These are phyloP conservation scores for Artibeus lituratus DNA, from an alignment of 2,797 vertebrate genomes.

Conservation along the genomic window DNA sequence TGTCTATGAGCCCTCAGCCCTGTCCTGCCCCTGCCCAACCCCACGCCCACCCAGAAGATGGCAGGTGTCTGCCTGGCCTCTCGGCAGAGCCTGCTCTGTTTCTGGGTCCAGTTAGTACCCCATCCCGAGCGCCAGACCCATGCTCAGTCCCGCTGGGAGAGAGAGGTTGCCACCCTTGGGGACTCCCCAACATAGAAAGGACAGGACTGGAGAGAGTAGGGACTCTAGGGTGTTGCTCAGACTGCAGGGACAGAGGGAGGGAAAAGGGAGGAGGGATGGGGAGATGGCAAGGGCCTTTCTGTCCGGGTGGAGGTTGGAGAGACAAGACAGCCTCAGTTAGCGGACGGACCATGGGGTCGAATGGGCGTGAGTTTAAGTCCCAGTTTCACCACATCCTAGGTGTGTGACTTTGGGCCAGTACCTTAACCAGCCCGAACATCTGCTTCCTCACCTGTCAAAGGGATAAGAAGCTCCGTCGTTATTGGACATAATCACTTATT, in stretches of 20 bases:
- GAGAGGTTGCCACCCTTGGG: background rate
- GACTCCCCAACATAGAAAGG: background rate
- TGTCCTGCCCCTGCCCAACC: background rate
- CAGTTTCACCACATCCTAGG: background rate
- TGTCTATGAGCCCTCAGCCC: background rate
- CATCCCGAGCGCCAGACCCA: background rate
- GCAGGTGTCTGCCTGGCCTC: background rate
- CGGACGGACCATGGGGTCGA: background rate
- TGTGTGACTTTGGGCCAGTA: background rate
- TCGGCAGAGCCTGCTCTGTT: background rate
- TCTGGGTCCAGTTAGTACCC: background rate
- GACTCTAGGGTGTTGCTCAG: background rate
- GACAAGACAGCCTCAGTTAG: background rate
- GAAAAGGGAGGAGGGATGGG: background rate
- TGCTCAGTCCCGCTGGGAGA: background rate
- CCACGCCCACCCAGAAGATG: background rate
- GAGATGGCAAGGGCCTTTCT: background rate
- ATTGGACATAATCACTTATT: background rate
- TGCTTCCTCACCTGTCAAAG: background rate
- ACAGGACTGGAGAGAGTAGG: background rate
- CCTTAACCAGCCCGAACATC: background rate
- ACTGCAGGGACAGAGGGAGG: background rate
- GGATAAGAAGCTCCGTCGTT: background rate
- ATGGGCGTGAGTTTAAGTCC: background rate
- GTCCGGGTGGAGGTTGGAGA: background rate